Base-by-base conservation (phyloP, 37 sponge, comb jelly and placozoan species). In the Tethya wilhelma region DNA sequence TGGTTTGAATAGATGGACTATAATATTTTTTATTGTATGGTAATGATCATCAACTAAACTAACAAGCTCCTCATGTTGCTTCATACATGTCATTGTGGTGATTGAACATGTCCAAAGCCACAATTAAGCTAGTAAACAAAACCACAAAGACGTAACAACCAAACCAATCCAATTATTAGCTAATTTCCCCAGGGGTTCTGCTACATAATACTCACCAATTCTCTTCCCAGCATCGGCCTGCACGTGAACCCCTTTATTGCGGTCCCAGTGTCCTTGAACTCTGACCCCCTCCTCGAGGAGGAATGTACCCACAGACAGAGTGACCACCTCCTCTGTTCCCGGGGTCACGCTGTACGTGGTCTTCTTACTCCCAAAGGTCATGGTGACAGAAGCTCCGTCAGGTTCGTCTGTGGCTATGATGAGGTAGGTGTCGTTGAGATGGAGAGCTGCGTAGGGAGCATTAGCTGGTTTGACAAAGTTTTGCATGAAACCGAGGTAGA, bases 401-500 rank as follows among this genome's bases (percentile, higher is more conserved):
- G 64, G 19, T 2, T 26, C 59, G n/a, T 57, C 64, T 4, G 64
- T 42, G 32, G 45, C 38, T 26, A 77, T 39, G n/a, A 60, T 44
- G 23, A 77, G 34, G 29, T 38, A 29, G 43, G 43, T 77, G 25
- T 38, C 26, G 44, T 77, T 77, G 44, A 77, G n/a, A 39, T 19
- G 17, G 6, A 70, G 28, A n/a, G n/a, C n/a, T n/a, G n/a, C n/a
- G n/a, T n/a, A n/a, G 7, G 2, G 46, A 4, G 29, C 11, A 42
- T 20, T 43, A 4, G 14, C 31, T 28, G 77, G 77, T 3, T 77
- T 60, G 32, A 63, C 40, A 36, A 63, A 77, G 64, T 77, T 77
- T 37, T 63, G 41, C 64, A 77, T 77, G 77, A 63, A 77, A 1
- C 77, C 77, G 42, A 77, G 28, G 14, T 43, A 40, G 45, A 77